Percentiles rank a stretch among this genome's conserved stretches.
These are phyloP conservation scores for Bungarus multicinctus DNA, from an alignment of 2,113 vertebrate genomes.

Conservation along the genomic window DNA sequence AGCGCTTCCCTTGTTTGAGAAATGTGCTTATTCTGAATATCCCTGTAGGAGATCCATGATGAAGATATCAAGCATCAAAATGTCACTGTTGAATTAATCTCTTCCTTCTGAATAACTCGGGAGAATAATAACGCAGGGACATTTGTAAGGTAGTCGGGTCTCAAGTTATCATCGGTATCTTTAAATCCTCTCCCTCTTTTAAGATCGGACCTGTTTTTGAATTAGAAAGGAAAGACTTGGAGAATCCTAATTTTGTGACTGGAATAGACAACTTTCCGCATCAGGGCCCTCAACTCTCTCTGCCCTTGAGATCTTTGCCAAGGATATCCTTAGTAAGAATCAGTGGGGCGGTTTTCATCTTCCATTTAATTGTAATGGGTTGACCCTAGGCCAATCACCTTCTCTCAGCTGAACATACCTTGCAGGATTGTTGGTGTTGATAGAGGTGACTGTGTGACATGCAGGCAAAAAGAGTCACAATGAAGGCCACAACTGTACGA, in stretches of 20 bases:
- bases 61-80: conserved; percentile 39
- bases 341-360: background rate
- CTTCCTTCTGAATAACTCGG: conserved; percentile 21
- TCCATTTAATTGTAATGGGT: background rate
- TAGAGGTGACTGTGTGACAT: background rate
- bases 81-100: conserved; percentile 38
- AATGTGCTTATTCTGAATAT: conserved; percentile 41
- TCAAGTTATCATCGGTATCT: background rate
- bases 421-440: background rate
- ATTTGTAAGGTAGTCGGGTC: background rate
- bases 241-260: too few relatives aligned
- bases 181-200: background rate
- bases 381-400: background rate
- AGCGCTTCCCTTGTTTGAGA: background rate
- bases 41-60: conserved; percentile 4
- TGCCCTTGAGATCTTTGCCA: background rate
- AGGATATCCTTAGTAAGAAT: background rate
- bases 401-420: background rate
- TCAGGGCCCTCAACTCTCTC: background rate
- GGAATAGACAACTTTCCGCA: background rate
- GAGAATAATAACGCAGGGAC: background rate
- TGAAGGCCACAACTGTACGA: background rate
- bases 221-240: background rate
- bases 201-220: background rate
- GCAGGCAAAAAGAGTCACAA: background rate